Base-by-base conservation (phyloP, 2,888 invertebrate genomes). In the Myathropa florea region DNA sequence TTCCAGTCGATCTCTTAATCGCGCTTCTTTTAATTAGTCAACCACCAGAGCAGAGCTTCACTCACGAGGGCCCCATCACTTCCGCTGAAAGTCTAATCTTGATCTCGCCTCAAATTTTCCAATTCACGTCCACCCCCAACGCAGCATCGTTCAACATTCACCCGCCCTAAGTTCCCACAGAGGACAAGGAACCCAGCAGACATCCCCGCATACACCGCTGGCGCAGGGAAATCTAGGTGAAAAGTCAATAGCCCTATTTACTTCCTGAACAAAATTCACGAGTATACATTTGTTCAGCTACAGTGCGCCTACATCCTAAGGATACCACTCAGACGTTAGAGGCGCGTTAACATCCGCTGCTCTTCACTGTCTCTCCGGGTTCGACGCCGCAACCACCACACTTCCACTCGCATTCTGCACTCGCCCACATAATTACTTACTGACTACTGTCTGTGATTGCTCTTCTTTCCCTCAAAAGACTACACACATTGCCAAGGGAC, bases 191-290 rank as follows among this genome's bases (percentile, higher is more conserved):
- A 23, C 55, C 3, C 55, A 12, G 57, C 46, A 71, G 33, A 33
- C 33, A 33, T 2, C 12, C 36, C 72, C 14, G 61, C 55, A 30
- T 10, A 57, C 12, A 7, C 6, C 14, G 57, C 3, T 4, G 24
- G 10, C 30, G 68, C 75, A 68, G 61, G 60, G 61, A 67, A 83
- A 83, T 57, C 60, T 83, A 61, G 82, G 82, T 83, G 77, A 83
- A 83, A 77, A 83, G 82, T 83, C 82, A 83, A 77, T 61, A 83
- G 77, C 77, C 71, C 65, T 77, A 65, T 71, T 82, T 61, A 83
- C 82, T 83, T 83, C 77, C 82, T 83, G 82, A 18, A 65, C 72
- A 72, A 60, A 77, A 61, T 59, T 67, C 71, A 55, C 64, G 33
- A 59, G 79, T 18, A 21, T n/a, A 46, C 60, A 77, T n/a, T 46